Evolutionary conservation across 2,797 vertebrate genomes (phyloP), one percentile per base, ranked within the genome.

Genomic region (Myiotriccus ornatus): DNA sequence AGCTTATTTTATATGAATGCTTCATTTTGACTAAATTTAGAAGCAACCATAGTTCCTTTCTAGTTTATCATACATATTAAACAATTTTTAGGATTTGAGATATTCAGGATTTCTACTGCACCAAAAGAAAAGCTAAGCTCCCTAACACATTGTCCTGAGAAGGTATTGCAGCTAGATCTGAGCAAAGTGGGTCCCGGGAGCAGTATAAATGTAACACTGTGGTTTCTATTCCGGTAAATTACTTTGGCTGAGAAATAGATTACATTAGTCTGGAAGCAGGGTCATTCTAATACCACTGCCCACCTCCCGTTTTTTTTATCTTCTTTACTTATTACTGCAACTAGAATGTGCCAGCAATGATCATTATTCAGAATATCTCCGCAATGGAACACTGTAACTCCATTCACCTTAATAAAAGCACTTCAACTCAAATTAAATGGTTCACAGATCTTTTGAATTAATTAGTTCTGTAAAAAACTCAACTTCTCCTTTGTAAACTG

Each of bases 11-110:
- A 71, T 27, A 71, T 50, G 39, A 91, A 89, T 73, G 63, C 14
- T 79, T 94, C 41, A 56, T 81, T 94, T 78, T 77, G 32, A 46
- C 74, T 92, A 90, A 92, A 95, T 87, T 75, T 81, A 92, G 84
- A 17, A 91, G 41, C 24, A 91, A 65, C 4, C 32, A 71, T 69
- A 94, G 59, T 75, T 87, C 14, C 25, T 32, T 64, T 68, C 69
- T 59, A 67, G 46, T 32, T 30, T 32, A 68, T n/a, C 3, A 4
- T 59, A 62, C 18, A 30, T 44, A 62, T 55, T 64, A 68, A 60
- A 65, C 50, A n/a, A 20, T 43, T 74, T 74, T 68, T 75, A 84
- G 53, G 22, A 89, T 65, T 87, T 59, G 74, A n/a, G 32, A 47
- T 80, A 47, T 39, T 91, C 59, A 71, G 24, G 21, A 75, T 80